Evolutionary conservation across 2,113 vertebrate species (phyloP), one percentile per base, ranked within the genome.

Genomic region (Ivindomyrus marchei): DNA sequence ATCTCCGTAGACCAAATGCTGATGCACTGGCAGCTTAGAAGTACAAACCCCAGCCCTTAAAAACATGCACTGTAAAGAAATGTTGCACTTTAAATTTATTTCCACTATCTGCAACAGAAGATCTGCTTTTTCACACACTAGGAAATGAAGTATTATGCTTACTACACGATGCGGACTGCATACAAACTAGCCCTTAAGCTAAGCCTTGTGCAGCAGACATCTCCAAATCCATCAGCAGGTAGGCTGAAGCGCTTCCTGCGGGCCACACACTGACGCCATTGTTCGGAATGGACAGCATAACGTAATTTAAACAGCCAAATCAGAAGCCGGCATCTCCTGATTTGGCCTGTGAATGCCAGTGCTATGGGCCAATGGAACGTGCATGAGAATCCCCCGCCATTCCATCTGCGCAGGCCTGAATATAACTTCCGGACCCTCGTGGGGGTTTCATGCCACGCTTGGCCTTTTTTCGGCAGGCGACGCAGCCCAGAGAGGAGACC

Each of bases 301-400:
- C 94, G 92, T 92, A 92, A 94, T 95, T 95, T 94, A 92, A 90
- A 91, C 94, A 94, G 94, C 93, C 91, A 62, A 92, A 94, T 95
- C 93, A 94, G 87, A 91, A 89, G 85, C 87, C 91, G 87, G 70
- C 90, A 92, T 93, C 93, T 94, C 92, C 93, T 95, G 93, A 94
- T 92, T 93, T 88, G 90, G 91, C 89, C 52, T 90, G 84, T 56
- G 31, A 83, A 50, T 31, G 8, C 36, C 2, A 11, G 46, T 77
- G 66, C 17, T 21, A 45, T 50, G 88, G 24, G 27, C 21, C 27
- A 66, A 42, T 9, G n/a, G 87, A 5, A 66, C 13, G 13, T 15
- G 8, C 3, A 19, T 27, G 24, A 31, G 47, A 86, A 47, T 24
- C 46, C n/a, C 3, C 83, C 46, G 0, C 15, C 74, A 39, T 42